Evolutionary conservation across 2,888 invertebrate species (phyloP), one percentile per base, ranked within the genome.

Genomic region (Unio delphinus): DNA sequence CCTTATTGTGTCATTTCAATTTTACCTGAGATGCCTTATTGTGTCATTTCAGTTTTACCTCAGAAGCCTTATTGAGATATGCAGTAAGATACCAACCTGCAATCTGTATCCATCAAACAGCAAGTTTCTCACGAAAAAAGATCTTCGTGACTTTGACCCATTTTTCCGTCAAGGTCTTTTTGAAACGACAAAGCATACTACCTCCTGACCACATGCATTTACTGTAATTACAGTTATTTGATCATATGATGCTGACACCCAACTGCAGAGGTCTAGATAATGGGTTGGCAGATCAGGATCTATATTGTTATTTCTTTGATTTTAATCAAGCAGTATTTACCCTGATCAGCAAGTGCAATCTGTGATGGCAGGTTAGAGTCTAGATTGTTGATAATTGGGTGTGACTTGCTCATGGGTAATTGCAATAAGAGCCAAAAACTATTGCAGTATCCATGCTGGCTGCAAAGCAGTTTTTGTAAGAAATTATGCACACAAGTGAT

Each of bases 91-190:
- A 55, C 81, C 81, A 45, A 68, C 74, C n/a, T 87, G 85, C 70
- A 79, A 81, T 6, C 82, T 88, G 4, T 86, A 88, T 68, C 80
- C 84, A 5, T 75, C 82, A 23, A 73, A 82, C 55, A 83, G 79
- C 66, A 76, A 78, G 61, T 77, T 83, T 68, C 79, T 87, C 63
- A 82, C 84, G 45, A 87, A 87, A 69, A 86, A 87, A 67, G 78
- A 83, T n/a, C 75, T 89, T 45, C 82, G 83, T 75, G 86, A 87
- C 17, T 88, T 87, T 81, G 85, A 86, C 61, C 79, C 85, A 1
- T 89, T 89, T 78, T 89, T 88, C 78, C 84, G 83, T 65, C 83
- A 86, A 74, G 89, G 89, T 3, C 72, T 88, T 26, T 88, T 88
- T 78, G 89, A 89, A 75, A 80, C 80, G 30, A 67, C 85, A 7